Evolutionary conservation across 1,140 invertebrate species (phyloP).

Genomic region (Polypedilum pembai): DNA sequence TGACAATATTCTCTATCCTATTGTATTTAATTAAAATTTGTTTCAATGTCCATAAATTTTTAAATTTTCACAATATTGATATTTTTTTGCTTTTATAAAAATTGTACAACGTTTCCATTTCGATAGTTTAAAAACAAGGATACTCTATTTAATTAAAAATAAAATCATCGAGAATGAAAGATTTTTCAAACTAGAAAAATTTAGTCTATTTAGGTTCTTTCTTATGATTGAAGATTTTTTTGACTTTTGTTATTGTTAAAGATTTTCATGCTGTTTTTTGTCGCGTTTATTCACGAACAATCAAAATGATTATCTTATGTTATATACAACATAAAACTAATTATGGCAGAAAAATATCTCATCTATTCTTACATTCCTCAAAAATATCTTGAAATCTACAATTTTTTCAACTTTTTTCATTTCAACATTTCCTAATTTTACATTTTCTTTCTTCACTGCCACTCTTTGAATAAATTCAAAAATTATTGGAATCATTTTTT

Average conservation of each 20-base stretch:
- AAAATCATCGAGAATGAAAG: neutral
- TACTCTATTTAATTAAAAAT: neutral
- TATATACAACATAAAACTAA: conserved; percentile 14
- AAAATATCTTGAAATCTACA: no score
- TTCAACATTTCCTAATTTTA: neutral
- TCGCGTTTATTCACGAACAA: neutral
- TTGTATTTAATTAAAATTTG: no score
- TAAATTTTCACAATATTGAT: no score
- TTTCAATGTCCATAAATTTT: no score
- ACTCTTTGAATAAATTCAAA: no score
- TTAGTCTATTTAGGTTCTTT: neutral
- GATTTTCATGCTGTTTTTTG: neutral
- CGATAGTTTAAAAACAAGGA: neutral
- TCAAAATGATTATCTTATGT: neutral
- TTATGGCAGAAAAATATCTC: conserved; percentile 8
- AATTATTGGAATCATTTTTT: no score
- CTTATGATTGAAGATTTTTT: neutral
- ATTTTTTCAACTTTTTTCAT: neutral
- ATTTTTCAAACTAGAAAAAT: neutral
- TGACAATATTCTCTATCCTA: no score
- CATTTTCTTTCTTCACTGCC: neutral
- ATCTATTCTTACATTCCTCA: neutral
- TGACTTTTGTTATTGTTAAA: neutral
- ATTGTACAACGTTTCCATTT: conserved; percentile 12
- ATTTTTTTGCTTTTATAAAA: neutral